Evolutionary conservation across 2,797 vertebrate species (phyloP).

Genomic region (Sciurus vulgaris): DNA sequence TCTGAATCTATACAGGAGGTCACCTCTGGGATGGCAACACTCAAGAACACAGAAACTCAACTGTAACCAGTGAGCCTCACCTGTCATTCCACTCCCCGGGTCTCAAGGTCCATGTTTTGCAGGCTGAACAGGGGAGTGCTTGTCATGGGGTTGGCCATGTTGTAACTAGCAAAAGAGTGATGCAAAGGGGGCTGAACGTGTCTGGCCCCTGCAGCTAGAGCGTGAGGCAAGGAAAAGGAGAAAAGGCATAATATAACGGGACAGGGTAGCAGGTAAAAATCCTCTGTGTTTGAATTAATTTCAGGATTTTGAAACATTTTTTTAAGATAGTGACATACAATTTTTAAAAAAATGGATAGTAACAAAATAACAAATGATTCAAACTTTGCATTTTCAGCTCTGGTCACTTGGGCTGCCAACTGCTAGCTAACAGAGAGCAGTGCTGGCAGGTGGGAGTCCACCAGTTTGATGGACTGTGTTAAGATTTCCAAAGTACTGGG

Average conservation of each 20-base stretch:
- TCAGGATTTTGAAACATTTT: slow-evolving; percentile 33
- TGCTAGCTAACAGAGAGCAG: neutral
- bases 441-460: neutral
- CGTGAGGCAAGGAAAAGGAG: neutral
- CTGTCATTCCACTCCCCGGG: neutral
- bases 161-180: neutral
- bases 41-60: neutral
- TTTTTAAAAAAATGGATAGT: neutral
- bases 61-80: neutral
- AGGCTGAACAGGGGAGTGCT: neutral
- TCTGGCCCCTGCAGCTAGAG: neutral
- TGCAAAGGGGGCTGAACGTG: neutral
- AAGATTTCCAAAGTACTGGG: neutral
- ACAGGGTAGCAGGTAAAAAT: neutral
- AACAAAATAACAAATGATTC: slow-evolving; percentile 21
- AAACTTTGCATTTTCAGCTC: slow-evolving; percentile 20
- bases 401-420: neutral
- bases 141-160: neutral
- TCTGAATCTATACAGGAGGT: neutral
- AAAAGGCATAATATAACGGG: neutral
- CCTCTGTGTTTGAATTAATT: slow-evolving; percentile 18
- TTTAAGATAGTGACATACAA: neutral
- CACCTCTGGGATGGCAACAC: neutral
- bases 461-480: neutral
- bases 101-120: too few species aligned